Evolutionary conservation across 1,140 invertebrate genomes (phyloP).

Genomic region (Drosophila sproati): DNA sequence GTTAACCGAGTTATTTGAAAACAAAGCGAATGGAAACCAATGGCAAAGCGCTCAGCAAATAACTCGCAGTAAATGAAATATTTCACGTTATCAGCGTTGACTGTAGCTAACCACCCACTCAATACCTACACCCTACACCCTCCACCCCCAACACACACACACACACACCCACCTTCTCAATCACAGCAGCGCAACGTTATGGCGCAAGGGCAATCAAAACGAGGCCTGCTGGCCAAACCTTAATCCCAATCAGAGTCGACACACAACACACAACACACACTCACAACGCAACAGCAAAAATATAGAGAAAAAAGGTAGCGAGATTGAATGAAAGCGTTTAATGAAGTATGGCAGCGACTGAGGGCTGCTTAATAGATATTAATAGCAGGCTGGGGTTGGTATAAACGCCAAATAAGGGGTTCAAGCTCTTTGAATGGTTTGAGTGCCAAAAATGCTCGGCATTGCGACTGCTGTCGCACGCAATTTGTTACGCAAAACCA

Average conservation of each 20-base stretch:
- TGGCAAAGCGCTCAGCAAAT: conserved; percentile 63
- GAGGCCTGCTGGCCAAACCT: conserved; percentile 65
- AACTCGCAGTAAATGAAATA: conserved; percentile 78
- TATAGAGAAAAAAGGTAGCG: conserved; percentile 51
- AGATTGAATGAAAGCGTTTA: conserved; percentile 70
- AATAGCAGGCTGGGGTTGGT: conserved; percentile 44
- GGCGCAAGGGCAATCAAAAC: conserved; percentile 74
- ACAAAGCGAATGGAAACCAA: conserved; percentile 31
- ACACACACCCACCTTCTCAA: not conserved
- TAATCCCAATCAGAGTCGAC: conserved; percentile 78
- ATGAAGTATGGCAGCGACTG: conserved; percentile 69
- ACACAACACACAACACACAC: conserved; percentile 40
- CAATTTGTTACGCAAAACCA: conserved; percentile 57
- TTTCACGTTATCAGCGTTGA: conserved; percentile 57
- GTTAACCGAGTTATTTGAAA: conserved; percentile 33
- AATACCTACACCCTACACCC: not conserved
- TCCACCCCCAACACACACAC: not conserved
- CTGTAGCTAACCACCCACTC: conserved; percentile 6
- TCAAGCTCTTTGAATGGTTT: conserved; percentile 21
- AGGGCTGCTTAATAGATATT: conserved; percentile 71
- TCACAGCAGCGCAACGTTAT: conserved; percentile 12
- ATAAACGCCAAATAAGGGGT: not conserved
- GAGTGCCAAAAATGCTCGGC: conserved; percentile 53
- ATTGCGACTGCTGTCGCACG: conserved; percentile 50
- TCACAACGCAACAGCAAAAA: conserved; percentile 1